phyloP scores from a whole-genome alignment of 2,888 invertebrate genomes.

The Polymixis lichenea region DNA sequence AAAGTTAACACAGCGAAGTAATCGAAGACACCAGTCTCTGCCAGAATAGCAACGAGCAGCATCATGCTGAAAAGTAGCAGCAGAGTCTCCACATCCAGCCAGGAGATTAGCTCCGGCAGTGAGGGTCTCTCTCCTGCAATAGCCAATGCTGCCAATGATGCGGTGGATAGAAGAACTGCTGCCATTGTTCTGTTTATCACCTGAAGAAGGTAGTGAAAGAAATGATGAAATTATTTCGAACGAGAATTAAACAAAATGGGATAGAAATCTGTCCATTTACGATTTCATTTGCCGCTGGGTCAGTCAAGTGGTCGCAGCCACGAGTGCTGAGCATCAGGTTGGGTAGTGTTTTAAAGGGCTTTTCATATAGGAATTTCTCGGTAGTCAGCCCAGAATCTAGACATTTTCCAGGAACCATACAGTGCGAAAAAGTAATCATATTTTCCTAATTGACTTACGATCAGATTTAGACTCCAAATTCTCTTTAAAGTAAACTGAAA shows the following conservation, averaged over 20 bases:
- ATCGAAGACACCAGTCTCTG: conserved; percentile 97
- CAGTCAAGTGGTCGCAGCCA: not conserved
- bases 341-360: not conserved
- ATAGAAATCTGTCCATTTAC: not conserved
- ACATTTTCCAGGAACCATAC: not conserved
- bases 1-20: conserved; percentile 95
- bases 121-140: conserved; percentile 94
- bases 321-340: not conserved
- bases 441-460: not conserved
- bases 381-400: no score
- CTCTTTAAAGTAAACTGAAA: not conserved
- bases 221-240: not conserved
- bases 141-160: conserved; percentile 94
- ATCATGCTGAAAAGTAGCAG: conserved; percentile 97
- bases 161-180: conserved; percentile 94
- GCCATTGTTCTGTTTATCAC: conserved; percentile 95
- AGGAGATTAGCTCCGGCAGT: conserved; percentile 93
- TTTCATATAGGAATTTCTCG: not conserved
- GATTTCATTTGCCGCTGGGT: not conserved
- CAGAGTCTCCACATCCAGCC: conserved; percentile 96
- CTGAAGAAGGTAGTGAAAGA: conserved; percentile 78
- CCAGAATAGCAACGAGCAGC: conserved; percentile 95
- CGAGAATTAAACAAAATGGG: not conserved
- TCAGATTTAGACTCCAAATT: not conserved
- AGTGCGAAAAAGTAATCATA: not conserved